Evolutionary conservation across 2,113 vertebrate genomes (phyloP), one percentile per base, ranked within the genome.

Genomic region (Origma solitaria): DNA sequence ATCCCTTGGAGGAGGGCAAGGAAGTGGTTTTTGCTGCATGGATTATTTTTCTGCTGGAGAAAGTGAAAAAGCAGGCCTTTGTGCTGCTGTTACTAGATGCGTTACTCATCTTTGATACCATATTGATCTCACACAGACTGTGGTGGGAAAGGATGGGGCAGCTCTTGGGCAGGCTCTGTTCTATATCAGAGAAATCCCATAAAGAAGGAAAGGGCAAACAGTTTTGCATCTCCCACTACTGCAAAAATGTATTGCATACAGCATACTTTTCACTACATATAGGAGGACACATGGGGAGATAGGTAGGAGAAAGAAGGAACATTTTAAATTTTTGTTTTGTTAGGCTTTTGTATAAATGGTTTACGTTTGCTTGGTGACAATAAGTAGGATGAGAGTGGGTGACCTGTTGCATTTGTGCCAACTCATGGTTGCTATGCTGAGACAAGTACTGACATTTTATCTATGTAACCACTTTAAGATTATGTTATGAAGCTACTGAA

Each of bases 401-500:
- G 37, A 84, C 38, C 69, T 66, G 71, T 35, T 18, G 40, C n/a
- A 58, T 27, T 69, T 60, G 25, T 82, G 77, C 77, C 75, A 78
- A 15, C 24, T 71, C 2, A 0, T 12, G 57, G 62, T 45, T 61
- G 58, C 64, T 47, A 3, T 13, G 37, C 61, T 83, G 64, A 16
- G 37, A 84, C 64, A 83, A 69, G 30, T 15, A 16, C 28, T 70
- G 40, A 47, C 76, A 80, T 70, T 92, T 92, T 77, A 69, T 21
- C 82, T 37, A 19, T 33, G 76, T 27, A 73, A 89, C 47, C 77
- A 78, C 84, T 53, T 58, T 11, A 60, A 24, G 37, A 54, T 37
- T 90, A 83, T 66, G 33, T 76, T 87, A 90, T 23, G 62, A 94
- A 82, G 62, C 62, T 62, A 60, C 57, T 61, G 86, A 92, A 77